These are phyloP conservation scores for Eleutherodactylus coqui DNA, from an alignment of 2,797 vertebrate genomes.

Conservation along the genomic window DNA sequence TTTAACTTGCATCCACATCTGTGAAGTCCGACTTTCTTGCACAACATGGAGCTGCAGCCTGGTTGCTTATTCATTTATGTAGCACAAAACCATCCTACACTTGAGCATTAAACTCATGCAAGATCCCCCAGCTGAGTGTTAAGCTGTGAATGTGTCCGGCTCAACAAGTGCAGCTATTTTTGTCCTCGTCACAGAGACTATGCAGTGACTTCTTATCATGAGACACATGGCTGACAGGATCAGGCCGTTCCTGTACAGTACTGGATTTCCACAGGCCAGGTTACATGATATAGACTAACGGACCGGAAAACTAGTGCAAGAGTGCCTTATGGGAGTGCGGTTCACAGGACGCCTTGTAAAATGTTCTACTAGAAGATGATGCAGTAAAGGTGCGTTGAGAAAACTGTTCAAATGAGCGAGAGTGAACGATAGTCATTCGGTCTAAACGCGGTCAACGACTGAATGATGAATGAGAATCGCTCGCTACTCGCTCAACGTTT, in stretches of 20 bases:
- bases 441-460: no score
- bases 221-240: background rate
- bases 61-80: background rate
- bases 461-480: no score
- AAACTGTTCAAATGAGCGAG: no score
- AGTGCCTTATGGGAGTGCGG: no score
- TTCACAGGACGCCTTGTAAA: no score
- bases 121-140: background rate
- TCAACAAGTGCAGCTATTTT: background rate
- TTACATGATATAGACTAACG: background rate
- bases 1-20: background rate
- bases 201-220: background rate
- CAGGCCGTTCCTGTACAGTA: background rate
- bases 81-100: background rate
- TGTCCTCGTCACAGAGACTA: background rate
- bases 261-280: background rate
- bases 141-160: background rate
- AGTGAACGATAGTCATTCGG: no score
- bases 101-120: background rate
- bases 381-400: no score
- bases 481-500: no score
- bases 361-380: no score
- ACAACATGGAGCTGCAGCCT: background rate
- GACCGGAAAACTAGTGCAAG: background rate
- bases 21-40: background rate